A percentile compares a stretch with the other conserved stretches of the same genome.
Evolutionary conservation across 2,113 vertebrate species (phyloP).

Genomic region (Pampusana beccarii): DNA sequence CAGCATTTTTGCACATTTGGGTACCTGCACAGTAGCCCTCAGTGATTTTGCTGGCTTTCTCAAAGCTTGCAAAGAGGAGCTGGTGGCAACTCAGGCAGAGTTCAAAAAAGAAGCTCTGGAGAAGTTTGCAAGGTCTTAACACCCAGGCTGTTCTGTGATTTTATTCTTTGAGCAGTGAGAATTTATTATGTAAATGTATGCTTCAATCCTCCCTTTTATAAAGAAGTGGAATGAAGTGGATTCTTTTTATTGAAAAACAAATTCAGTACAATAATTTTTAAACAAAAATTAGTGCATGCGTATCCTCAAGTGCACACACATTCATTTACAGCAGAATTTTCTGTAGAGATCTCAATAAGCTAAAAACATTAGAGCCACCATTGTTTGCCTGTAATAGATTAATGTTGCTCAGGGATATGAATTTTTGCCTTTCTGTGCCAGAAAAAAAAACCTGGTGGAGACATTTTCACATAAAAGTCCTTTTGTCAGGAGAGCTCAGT

Average conservation of each 20-base stretch:
- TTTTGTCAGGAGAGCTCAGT: constrained; percentile 24
- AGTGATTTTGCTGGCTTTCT: not conserved
- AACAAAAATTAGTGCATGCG: not conserved
- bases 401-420: not conserved
- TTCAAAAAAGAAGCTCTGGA: not conserved
- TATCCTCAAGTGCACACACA: not conserved
- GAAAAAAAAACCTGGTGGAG: not conserved
- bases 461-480: constrained; percentile 14
- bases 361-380: not conserved
- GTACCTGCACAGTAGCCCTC: not conserved
- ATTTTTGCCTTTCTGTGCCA: not conserved
- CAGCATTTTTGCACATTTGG: not conserved
- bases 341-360: not conserved
- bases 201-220: not conserved
- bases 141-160: constrained; percentile 3
- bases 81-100: not conserved
- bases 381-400: constrained; percentile 14
- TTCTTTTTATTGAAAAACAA: not conserved
- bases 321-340: not conserved
- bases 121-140: constrained; percentile 7
- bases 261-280: not conserved
- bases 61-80: not conserved
- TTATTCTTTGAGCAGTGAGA: not conserved
- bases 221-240: not conserved
- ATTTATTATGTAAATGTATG: not conserved